A percentile compares a stretch with the other conserved stretches of the same genome.
phyloP scores from a whole-genome alignment of 1,140 invertebrate genomes.

The Drosophila aff. region DNA sequence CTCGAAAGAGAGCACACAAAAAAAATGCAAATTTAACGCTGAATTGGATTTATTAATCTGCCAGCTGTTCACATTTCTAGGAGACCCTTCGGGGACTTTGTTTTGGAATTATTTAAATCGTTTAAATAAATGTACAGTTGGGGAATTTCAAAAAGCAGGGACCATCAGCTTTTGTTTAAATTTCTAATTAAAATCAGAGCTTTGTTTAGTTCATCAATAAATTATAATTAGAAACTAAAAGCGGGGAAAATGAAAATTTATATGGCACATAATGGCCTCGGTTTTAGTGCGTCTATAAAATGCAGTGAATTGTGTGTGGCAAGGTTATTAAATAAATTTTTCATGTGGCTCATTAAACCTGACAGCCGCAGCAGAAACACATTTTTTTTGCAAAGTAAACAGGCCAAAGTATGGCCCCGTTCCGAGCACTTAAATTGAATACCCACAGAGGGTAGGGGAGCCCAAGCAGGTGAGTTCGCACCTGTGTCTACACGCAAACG shows the following conservation, averaged over 20 bases:
- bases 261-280: slow-evolving; percentile 39
- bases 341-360: slow-evolving; percentile 73
- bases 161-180: neutral
- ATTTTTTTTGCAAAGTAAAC: neutral
- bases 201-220: slow-evolving; percentile 21
- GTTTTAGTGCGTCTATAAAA: slow-evolving; percentile 55
- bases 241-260: slow-evolving; percentile 36
- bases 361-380: slow-evolving; percentile 32
- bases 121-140: slow-evolving; percentile 6
- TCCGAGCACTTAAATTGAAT: slow-evolving; percentile 59
- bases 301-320: slow-evolving; percentile 49
- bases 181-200: neutral
- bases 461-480: slow-evolving; percentile 23
- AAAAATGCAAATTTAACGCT: slow-evolving; percentile 36
- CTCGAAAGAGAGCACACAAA: neutral
- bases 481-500: slow-evolving; percentile 35
- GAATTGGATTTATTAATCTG: slow-evolving; percentile 47
- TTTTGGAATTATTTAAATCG: slow-evolving; percentile 1
- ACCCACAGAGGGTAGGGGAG: slow-evolving; percentile 19
- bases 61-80: slow-evolving; percentile 25
- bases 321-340: slow-evolving; percentile 81
- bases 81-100: neutral
- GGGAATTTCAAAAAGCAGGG: neutral
- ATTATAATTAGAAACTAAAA: slow-evolving; percentile 45
- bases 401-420: slow-evolving; percentile 14